phyloP scores from a whole-genome alignment of 2,797 vertebrate species.

The Myotis planiceps region DNA sequence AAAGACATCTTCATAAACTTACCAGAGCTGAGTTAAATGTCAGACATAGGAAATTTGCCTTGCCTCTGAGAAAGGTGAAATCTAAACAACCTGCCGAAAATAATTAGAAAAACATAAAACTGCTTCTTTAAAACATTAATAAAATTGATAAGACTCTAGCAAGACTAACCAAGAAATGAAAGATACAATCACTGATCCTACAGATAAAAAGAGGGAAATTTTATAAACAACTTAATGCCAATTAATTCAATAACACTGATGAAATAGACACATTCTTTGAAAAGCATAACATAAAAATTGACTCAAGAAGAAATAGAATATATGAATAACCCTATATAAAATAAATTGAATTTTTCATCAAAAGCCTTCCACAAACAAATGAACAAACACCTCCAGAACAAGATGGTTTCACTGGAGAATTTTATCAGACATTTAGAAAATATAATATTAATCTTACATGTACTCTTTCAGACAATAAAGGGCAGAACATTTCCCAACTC shows the following conservation, averaged over 20 bases:
- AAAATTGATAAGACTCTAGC: background rate
- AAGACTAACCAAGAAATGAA: background rate
- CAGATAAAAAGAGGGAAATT: background rate
- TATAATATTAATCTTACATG: background rate
- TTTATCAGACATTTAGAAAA: constrained; percentile 7
- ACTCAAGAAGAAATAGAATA: constrained; percentile 44
- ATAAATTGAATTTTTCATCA: background rate
- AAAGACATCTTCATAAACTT: constrained; percentile 45
- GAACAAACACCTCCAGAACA: background rate
- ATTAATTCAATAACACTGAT: background rate
- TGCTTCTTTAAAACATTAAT: background rate
- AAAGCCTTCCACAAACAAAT: background rate
- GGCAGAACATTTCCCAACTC: background rate
- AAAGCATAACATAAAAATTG: constrained; percentile 14
- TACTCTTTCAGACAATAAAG: constrained; percentile 17
- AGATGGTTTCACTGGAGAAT: background rate
- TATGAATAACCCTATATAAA: background rate
- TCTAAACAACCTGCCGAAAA: background rate
- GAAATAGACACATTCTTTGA: background rate
- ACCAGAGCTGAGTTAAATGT: constrained; percentile 29
- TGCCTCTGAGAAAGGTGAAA: constrained; percentile 30
- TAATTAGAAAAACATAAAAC: background rate
- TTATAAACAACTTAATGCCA: background rate
- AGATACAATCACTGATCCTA: background rate
- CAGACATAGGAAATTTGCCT: background rate